phyloP scores from a whole-genome alignment of 2,113 vertebrate genomes.

The Athene noctua region DNA sequence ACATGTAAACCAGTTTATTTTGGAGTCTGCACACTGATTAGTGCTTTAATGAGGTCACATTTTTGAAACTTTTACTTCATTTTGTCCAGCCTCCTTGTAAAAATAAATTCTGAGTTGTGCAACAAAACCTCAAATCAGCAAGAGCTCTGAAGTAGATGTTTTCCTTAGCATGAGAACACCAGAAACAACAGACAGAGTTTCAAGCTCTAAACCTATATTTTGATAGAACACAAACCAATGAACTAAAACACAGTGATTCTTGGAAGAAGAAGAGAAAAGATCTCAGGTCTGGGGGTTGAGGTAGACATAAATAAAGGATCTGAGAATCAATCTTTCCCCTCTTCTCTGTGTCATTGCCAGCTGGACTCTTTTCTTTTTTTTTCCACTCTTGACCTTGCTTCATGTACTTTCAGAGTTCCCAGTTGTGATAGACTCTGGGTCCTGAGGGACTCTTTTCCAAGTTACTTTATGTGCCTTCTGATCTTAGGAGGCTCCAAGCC shows the following conservation, averaged over 20 bases:
- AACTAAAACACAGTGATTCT: neutral
- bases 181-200: neutral
- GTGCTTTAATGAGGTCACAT: neutral
- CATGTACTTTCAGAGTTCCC: neutral
- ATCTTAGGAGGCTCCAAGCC: neutral
- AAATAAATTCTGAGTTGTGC: neutral
- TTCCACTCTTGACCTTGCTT: neutral
- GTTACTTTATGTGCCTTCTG: neutral
- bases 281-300: neutral
- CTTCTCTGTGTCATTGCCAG: neutral
- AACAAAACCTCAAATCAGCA: neutral
- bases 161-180: neutral
- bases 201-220: neutral
- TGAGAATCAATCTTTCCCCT: neutral
- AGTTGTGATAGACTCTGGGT: neutral
- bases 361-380: neutral
- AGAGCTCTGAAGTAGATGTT: neutral
- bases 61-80: neutral
- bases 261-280: neutral
- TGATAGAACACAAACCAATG: neutral
- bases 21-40: neutral
- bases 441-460: neutral
- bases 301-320: neutral
- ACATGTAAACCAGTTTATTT: neutral
- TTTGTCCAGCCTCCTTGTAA: neutral